Evolutionary conservation across 1,140 invertebrate species (phyloP), one percentile per base, ranked within the genome.

Genomic region (Amphibalanus amphitrite): DNA sequence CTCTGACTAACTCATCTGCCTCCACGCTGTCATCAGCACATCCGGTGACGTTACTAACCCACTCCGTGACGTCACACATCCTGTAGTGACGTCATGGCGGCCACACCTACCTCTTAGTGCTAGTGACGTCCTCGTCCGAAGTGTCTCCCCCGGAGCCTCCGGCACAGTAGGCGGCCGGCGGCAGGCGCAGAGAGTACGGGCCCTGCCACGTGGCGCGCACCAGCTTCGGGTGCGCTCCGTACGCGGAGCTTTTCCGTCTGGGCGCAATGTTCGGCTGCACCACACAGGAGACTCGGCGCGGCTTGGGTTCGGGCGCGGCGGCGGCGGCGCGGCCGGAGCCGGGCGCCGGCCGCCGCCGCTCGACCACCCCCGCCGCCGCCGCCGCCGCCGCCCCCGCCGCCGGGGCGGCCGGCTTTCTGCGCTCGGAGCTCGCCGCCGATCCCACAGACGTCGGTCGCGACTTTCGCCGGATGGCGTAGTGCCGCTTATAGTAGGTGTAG

Each of bases 401-500:
- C 10, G 47, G 47, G 10, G 13, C 13, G 47, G 13, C 47, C 47
- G 47, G 47, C 47, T 23, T 13, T 1, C 47, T 8, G 47, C 47
- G 13, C 10, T 13, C 47, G 47, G 13, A 6, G 38, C 38, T 38
- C 38, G 38, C 38, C 47, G 47, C 6, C 47, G 47, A 23, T n/a
- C n/a, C 47, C 10, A 20, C 47, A 1, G 47, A 1, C 47, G 47
- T 8, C 47, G 65, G 3, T 26, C 65, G 65, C 8, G n/a, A 3
- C 28, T 67, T 67, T n/a, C 65, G 65, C 3, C 65, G 65, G 28
- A 67, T 28, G 28, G 65, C 65, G 28, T 67, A 67, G 65, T 67
- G 65, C 3, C 65, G 65, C 28, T 67, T 67, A 26, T 67, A 67
- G 65, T 67, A 67, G n/a, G 65, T 67, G 28, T 67, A 67, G n/a